Conservation (phyloP, 2,797 vertebrate species). For the Cirrhinus molitorella region DNA sequence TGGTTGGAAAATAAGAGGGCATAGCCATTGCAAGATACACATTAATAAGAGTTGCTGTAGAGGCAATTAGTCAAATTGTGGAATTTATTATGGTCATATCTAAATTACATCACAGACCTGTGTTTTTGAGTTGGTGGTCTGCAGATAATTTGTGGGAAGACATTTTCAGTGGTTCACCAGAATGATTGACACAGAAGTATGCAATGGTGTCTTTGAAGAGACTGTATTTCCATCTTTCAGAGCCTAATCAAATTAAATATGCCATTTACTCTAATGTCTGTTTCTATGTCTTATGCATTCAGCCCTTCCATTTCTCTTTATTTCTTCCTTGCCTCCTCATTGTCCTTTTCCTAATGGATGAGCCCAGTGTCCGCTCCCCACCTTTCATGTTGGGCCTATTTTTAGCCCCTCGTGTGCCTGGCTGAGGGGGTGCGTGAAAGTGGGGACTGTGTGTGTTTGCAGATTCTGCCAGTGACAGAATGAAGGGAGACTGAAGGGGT, state of each 20-base stretch:
- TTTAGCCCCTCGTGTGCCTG: conserved; percentile 78
- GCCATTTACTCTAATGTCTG: conserved; percentile 38
- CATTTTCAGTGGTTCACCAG: not conserved
- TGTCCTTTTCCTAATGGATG: conserved; percentile 60
- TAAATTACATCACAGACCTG: not conserved
- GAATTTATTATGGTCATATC: no score
- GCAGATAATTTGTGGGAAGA: not conserved
- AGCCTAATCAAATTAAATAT: not conserved
- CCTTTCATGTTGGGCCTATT: conserved; percentile 75
- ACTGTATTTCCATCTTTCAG: not conserved
- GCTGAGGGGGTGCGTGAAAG: conserved; percentile 75
- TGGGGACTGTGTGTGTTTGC: conserved; percentile 71
- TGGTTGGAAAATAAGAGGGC: not conserved
- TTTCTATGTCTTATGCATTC: conserved; percentile 42
- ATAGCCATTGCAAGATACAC: no score
- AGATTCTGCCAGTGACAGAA: conserved; percentile 48
- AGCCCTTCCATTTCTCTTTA: conserved; percentile 31
- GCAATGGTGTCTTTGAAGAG: not conserved
- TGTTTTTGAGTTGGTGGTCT: not conserved
- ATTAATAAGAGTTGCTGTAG: not conserved
- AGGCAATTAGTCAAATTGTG: not conserved
- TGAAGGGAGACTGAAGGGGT: conserved; percentile 5
- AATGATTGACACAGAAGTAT: not conserved
- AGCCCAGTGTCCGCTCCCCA: conserved; percentile 61
- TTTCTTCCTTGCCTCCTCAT: conserved; percentile 60